These are phyloP conservation scores for Anoplophora glabripennis DNA, from an alignment of 1,140 invertebrate genomes.

Conservation along the genomic window DNA sequence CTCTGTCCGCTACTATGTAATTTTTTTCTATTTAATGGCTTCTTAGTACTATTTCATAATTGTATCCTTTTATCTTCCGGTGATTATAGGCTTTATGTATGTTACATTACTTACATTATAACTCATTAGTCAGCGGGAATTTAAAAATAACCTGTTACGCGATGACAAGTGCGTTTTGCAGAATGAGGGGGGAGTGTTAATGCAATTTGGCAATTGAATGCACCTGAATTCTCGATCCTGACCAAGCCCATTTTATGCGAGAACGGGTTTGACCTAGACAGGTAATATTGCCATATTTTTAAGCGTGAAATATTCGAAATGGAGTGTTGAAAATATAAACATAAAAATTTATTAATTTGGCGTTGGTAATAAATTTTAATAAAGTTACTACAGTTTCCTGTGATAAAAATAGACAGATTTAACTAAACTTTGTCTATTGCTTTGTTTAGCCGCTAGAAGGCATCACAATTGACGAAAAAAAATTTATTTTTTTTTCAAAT, in stretches of 20 bases:
- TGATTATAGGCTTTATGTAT: constrained; percentile 3
- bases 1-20: background rate
- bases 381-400: no score
- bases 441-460: no score
- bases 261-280: background rate
- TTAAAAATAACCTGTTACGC: background rate
- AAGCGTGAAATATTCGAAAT: no score
- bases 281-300: no score
- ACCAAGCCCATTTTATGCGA: background rate
- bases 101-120: constrained; percentile 1
- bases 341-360: no score
- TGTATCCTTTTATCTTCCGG: background rate
- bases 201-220: constrained; percentile 5
- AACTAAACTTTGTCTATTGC: no score
- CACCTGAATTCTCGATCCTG: background rate
- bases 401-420: no score
- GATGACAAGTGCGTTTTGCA: background rate
- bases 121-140: background rate
- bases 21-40: constrained; percentile 7
- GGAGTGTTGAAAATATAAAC: no score
- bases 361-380: no score
- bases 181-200: background rate
- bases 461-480: no score
- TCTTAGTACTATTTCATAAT: background rate
- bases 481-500: no score